Base-by-base conservation (phyloP, 2,797 vertebrate genomes). In the Gymnodraco acuticeps region DNA sequence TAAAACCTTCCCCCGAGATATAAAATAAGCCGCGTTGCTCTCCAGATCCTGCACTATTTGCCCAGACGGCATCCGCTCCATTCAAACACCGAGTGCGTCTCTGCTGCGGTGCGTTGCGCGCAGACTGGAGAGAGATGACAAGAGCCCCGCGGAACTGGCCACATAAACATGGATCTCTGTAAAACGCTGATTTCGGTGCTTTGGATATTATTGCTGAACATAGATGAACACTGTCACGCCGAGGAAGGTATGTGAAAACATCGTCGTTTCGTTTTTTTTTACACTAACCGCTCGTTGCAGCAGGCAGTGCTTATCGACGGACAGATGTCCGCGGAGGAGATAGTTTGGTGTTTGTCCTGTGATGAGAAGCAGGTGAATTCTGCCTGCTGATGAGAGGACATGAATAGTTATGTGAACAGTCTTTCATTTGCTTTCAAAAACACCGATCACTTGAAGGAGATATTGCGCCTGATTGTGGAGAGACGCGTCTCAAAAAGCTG, bases 141-240 rank as follows among this genome's bases (percentile, higher is more conserved):
- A 95, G 87, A 94, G 91, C 84, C 85, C 83, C 92, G 94, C 92
- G 80, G 83, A 89, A 76, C 90, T 88, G 93, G 71, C 66, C 83
- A 90, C 50, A 87, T 78, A 90, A 94, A 91, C 89, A 95, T 95
- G 95, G 95, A 94, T 93, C 91, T 88, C 80, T 88, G 82, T 90
- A 92, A 89, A 81, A 87, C 92, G 80, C 80, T 93, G 74, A 33
- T 85, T 74, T 80, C 87, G 83, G 19, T 95, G 84, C 85, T 95
- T 88, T 94, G 95, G 95, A 95, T 95, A 85, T 93, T 95, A 93
- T 47, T 92, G 66, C 83, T 94, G 82, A 87, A 82, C 50, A 69
- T 68, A 64, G 76, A 84, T 7, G 81, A 77, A 72, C 75, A 87
- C 59, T 86, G 80, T 77, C 59, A 61, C 63, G 79, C 92, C 0